Evolutionary conservation across 2,888 invertebrate genomes (phyloP).

Genomic region (Archaeoteleia sp.): DNA sequence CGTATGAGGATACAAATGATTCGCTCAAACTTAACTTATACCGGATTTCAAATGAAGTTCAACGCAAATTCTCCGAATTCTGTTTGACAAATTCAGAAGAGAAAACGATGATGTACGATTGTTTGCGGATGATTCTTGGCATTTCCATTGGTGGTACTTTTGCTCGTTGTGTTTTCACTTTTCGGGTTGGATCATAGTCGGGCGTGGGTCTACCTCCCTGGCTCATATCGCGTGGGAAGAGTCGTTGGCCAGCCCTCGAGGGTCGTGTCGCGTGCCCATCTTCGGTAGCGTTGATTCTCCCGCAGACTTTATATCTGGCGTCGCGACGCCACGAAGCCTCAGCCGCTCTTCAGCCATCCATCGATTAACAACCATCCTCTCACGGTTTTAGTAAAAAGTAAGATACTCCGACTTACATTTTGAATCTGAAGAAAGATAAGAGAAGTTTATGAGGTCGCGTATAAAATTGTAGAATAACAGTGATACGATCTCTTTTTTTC

Average conservation of each 20-base stretch:
- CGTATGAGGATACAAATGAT: too few relatives aligned
- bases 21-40: too few relatives aligned
- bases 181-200: conserved; percentile 42
- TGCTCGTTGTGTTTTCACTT: conserved; percentile 13
- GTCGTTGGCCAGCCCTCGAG: conserved; percentile 71
- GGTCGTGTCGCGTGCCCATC: conserved; percentile 71
- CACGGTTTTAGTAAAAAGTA: conserved; percentile 60
- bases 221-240: conserved; percentile 66
- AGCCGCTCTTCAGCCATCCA: conserved; percentile 70
- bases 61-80: background rate
- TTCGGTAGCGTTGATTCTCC: conserved; percentile 68
- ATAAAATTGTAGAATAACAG: background rate
- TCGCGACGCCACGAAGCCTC: conserved; percentile 68
- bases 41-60: too few relatives aligned
- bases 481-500: background rate
- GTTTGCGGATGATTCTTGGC: conserved; percentile 6
- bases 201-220: conserved; percentile 57
- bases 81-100: background rate
- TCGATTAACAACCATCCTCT: conserved; percentile 68
- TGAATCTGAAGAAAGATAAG: background rate
- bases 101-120: too few relatives aligned
- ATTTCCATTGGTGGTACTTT: conserved; percentile 34
- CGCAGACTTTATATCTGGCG: conserved; percentile 72
- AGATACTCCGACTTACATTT: background rate
- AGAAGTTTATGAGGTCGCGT: background rate